Evolutionary conservation across 2,113 vertebrate species (phyloP).

Genomic region (Camarhynchus parvulus): DNA sequence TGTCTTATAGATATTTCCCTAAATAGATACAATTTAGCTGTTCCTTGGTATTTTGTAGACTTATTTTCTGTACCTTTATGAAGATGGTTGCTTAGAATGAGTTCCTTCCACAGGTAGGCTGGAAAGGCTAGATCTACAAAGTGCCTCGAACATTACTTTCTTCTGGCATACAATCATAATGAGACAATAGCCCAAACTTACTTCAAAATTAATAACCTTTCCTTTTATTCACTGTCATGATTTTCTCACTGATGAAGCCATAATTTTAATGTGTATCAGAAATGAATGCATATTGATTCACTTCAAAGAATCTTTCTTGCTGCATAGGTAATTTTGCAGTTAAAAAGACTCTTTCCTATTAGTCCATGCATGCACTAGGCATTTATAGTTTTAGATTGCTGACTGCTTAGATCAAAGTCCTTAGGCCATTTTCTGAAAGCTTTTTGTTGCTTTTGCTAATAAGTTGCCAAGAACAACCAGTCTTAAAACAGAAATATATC

Average conservation of each 20-base stretch:
- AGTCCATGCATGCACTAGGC: rapidly evolving
- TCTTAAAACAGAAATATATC: background rate
- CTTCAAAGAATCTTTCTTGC: background rate
- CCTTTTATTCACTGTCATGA: background rate
- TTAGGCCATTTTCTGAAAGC: background rate
- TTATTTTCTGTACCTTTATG: background rate
- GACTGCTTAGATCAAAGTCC: background rate
- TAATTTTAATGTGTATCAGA: background rate
- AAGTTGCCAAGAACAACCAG: background rate
- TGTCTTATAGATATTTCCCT: background rate
- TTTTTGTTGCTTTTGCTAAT: background rate
- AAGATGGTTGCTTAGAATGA: background rate
- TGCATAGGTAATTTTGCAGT: background rate
- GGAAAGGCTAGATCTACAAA: background rate
- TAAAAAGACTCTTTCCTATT: background rate
- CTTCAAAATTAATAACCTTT: background rate
- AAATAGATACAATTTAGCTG: background rate
- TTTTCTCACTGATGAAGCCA: background rate
- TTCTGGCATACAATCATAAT: background rate
- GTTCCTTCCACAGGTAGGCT: background rate
- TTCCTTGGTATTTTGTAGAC: background rate
- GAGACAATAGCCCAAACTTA: background rate
- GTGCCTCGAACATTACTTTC: background rate
- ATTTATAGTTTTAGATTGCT: background rate
- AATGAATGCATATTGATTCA: background rate